These are phyloP conservation scores for Philopotamus ludificatus DNA, from an alignment of 1,140 invertebrate species.

Conservation along the genomic window DNA sequence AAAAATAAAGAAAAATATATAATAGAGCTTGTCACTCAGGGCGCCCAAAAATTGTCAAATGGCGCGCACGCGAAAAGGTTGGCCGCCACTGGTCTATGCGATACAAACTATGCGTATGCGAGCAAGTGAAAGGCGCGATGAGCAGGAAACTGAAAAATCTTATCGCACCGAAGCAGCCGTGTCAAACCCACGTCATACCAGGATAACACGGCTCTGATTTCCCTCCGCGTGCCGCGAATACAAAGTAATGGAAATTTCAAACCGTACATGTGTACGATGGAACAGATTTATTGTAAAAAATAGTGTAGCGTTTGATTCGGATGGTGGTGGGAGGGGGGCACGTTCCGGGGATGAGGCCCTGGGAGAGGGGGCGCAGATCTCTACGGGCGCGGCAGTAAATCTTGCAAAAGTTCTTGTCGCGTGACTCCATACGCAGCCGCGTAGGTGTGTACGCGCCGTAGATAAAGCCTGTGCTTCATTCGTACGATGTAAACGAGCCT, in stretches of 20 bases:
- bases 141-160: conserved; percentile 26
- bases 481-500: too few species aligned
- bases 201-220: conserved; percentile 26
- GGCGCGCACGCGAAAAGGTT: too few species aligned
- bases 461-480: too few species aligned
- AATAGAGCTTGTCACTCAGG: too few species aligned
- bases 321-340: neutral
- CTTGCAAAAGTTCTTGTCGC: neutral
- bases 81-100: too few species aligned
- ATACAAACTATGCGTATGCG: conserved; percentile 22
- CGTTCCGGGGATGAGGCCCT: neutral
- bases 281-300: neutral
- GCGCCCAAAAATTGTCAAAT: too few species aligned
- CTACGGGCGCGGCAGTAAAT: neutral
- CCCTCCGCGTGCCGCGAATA: conserved; percentile 13
- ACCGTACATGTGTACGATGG: neutral
- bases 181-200: conserved; percentile 26
- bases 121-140: conserved; percentile 23
- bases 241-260: conserved; percentile 13
- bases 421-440: neutral
- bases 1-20: too few species aligned
- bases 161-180: conserved; percentile 20
- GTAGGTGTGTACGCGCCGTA: too few species aligned
- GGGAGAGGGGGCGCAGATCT: neutral
- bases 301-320: neutral